A percentile compares a stretch with the other conserved stretches of the same genome.
These are phyloP conservation scores for Oncorhynchus clarkii DNA, from an alignment of 2,113 vertebrate species.

Conservation along the genomic window DNA sequence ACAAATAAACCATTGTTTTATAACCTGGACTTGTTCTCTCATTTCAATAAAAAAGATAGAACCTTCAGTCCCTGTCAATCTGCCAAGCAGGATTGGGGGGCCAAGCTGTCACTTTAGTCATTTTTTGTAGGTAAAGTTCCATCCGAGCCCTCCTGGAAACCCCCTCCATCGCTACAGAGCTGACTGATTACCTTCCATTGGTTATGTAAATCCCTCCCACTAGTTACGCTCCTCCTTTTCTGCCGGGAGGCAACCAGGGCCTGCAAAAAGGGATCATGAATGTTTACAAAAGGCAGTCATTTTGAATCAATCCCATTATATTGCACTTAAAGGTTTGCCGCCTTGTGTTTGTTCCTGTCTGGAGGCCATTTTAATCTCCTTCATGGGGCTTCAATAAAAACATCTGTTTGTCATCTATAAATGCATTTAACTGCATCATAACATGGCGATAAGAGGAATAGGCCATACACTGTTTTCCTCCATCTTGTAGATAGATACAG, in stretches of 20 bases:
- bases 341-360: constrained; percentile 43
- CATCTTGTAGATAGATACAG: no score
- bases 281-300: constrained; percentile 52
- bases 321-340: constrained; percentile 29
- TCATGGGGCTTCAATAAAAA: constrained; percentile 11
- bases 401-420: constrained; percentile 46
- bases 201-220: constrained; percentile 52
- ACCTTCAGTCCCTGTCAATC: constrained; percentile 22
- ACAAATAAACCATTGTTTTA: constrained; percentile 30
- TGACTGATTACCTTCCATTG: constrained; percentile 47
- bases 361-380: constrained; percentile 39
- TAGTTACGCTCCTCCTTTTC: constrained; percentile 34
- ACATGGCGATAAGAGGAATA: constrained; percentile 37
- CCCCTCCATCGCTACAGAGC: constrained; percentile 29
- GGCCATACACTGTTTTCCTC: constrained; percentile 10
- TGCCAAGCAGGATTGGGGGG: constrained; percentile 31
- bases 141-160: constrained; percentile 46
- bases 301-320: constrained; percentile 48
- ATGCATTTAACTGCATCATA: constrained; percentile 41
- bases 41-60: background rate
- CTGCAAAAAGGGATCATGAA: constrained; percentile 47
- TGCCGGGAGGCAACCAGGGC: constrained; percentile 23
- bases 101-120: constrained; percentile 42
- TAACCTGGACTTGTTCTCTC: constrained; percentile 25
- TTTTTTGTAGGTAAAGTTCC: constrained; percentile 18